Conservation (phyloP, 2,797 vertebrate genomes). For the Muscicapa striata region DNA sequence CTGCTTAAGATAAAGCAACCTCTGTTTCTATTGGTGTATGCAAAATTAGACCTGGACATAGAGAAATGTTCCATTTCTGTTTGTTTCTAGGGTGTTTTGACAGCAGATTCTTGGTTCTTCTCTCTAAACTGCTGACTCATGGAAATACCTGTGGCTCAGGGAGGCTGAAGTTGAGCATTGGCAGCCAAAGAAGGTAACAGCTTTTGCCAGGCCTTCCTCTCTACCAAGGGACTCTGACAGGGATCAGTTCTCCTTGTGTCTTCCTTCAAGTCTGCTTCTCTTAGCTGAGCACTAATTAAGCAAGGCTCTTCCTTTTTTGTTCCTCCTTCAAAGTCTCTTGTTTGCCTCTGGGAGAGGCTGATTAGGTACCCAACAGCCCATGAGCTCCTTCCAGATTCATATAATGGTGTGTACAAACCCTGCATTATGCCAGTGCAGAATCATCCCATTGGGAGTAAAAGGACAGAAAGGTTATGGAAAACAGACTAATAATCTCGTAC, state of each 20-base stretch:
- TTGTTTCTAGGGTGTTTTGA: background rate
- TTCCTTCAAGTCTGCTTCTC: background rate
- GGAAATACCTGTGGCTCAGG: background rate
- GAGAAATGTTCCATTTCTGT: background rate
- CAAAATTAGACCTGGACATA: background rate
- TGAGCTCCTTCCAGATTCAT: slow-evolving; percentile 1
- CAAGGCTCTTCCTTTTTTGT: slow-evolving; percentile 29
- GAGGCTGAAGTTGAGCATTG: background rate
- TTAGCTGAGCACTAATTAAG: slow-evolving; percentile 53
- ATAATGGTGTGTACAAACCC: slow-evolving; percentile 14
- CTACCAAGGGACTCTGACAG: background rate
- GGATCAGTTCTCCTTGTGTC: background rate
- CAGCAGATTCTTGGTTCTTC: background rate
- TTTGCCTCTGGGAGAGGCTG: slow-evolving; percentile 43
- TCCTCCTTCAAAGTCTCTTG: slow-evolving; percentile 46
- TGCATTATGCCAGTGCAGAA: background rate
- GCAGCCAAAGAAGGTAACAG: background rate
- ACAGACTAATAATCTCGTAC: background rate
- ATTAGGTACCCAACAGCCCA: slow-evolving; percentile 34
- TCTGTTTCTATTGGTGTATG: background rate
- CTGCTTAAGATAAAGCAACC: background rate
- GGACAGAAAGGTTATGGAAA: slow-evolving; percentile 38
- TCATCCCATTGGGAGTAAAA: background rate
- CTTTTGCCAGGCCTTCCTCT: background rate
- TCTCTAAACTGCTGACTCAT: background rate